Conservation (phyloP, 2,888 invertebrate genomes). For the Drosophila quinaria region DNA sequence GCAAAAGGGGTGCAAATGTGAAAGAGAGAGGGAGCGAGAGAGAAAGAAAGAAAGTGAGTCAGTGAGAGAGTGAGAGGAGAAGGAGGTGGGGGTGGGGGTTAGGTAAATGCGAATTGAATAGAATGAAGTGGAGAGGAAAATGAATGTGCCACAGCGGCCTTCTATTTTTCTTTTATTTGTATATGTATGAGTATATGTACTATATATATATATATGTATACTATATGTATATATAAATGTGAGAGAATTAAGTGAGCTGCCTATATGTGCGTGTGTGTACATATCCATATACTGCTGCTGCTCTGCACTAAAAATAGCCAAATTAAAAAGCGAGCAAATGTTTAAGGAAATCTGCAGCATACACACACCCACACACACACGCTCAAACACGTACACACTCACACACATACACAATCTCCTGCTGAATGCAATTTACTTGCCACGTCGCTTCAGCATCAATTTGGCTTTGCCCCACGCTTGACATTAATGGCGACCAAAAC, state of each 20-base stretch:
- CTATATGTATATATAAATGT: conserved; percentile 19
- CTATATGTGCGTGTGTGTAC: conserved; percentile 5
- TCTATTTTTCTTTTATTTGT: conserved; percentile 1
- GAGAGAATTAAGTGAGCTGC: conserved; percentile 55
- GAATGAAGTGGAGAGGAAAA: conserved; percentile 24
- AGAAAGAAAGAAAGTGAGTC: no score
- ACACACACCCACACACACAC: conserved; percentile 4
- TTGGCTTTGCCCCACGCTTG: conserved; percentile 42
- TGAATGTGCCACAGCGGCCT: conserved; percentile 26
- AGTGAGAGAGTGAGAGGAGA: not conserved
- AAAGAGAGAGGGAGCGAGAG: no score
- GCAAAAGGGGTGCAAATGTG: not conserved
- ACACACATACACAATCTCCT: not conserved
- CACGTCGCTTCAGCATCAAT: conserved; percentile 43
- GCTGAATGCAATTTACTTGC: conserved; percentile 50
- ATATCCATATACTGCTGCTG: conserved; percentile 11
- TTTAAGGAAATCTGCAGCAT: conserved; percentile 44
- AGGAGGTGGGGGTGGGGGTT: not conserved
- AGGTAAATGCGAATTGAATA: conserved; percentile 14
- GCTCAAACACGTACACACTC: not conserved
- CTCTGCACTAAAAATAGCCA: conserved; percentile 58
- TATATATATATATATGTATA: not conserved
- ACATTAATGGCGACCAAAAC: conserved; percentile 51
- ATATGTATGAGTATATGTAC: not conserved
- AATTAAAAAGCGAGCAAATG: conserved; percentile 61